Conservation (phyloP, 2,888 invertebrate species). For the Ophioninae sp. region DNA sequence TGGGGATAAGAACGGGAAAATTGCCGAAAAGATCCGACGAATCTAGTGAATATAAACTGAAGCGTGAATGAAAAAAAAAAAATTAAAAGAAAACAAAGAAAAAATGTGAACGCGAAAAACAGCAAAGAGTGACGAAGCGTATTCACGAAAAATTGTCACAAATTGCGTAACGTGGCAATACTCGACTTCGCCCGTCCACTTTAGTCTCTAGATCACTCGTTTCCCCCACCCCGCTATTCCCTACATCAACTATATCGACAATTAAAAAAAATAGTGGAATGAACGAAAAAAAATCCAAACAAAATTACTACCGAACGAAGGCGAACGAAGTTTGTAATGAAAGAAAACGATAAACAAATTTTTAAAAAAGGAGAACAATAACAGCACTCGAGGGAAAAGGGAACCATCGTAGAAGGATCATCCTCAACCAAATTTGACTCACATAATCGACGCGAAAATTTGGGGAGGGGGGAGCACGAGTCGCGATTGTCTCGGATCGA, state of each 20-base stretch:
- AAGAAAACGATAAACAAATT: background rate
- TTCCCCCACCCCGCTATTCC: conserved; percentile 25
- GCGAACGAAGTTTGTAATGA: background rate
- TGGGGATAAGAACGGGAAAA: conserved; percentile 63
- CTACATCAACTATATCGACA: conserved; percentile 14
- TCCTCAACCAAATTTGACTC: conserved; percentile 21
- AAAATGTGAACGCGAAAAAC: background rate
- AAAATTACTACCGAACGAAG: conserved; percentile 15
- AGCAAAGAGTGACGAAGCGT: conserved; percentile 36
- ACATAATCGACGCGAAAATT: conserved; percentile 11
- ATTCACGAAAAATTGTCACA: conserved; percentile 64
- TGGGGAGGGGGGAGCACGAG: conserved; percentile 27
- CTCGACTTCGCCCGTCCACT: conserved; percentile 76
- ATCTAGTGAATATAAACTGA: conserved; percentile 58
- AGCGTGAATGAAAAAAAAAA: conserved; percentile 61
- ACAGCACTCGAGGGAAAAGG: conserved; percentile 14
- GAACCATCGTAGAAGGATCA: background rate
- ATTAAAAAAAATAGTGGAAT: background rate
- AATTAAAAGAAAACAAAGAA: conserved; percentile 47
- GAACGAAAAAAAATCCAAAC: conserved; percentile 21
- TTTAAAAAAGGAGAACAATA: background rate
- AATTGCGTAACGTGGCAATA: conserved; percentile 74
- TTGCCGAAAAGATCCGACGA: conserved; percentile 66
- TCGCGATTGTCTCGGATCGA: conserved; percentile 42
- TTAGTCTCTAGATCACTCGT: conserved; percentile 67